Conservation (phyloP, 2,888 invertebrate genomes). For the Lampropteryx suffumata region DNA sequence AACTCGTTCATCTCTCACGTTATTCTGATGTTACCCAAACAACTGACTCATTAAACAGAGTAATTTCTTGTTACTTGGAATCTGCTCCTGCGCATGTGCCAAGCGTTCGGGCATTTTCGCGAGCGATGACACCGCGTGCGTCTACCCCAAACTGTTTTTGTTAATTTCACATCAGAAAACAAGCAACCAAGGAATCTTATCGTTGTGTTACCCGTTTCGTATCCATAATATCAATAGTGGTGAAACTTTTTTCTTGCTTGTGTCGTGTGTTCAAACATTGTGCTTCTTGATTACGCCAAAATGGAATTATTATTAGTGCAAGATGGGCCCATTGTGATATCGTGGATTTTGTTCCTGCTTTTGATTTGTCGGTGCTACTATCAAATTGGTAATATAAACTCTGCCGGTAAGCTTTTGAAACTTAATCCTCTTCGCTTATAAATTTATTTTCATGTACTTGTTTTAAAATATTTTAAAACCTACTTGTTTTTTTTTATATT, state of each 20-base stretch:
- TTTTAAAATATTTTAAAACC: background rate
- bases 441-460: too few species aligned
- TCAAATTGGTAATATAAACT: conserved; percentile 53
- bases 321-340: conserved; percentile 70
- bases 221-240: conserved; percentile 14
- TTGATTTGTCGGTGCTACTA: conserved; percentile 74
- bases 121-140: conserved; percentile 70
- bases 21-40: conserved; percentile 41
- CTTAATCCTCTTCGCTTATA: too few species aligned
- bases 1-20: conserved; percentile 16
- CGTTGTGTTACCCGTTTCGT: conserved; percentile 14
- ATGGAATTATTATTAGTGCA: conserved; percentile 66
- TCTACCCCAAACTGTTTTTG: conserved; percentile 62
- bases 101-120: conserved; percentile 64
- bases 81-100: conserved; percentile 67
- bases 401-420: conserved; percentile 45
- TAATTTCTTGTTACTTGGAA: conserved; percentile 65
- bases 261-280: conserved; percentile 26
- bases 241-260: conserved; percentile 23
- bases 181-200: conserved; percentile 15
- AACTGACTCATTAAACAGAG: conserved; percentile 51
- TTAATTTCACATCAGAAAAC: conserved; percentile 39
- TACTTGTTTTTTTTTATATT: too few species aligned
- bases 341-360: conserved; percentile 73
- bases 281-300: too few species aligned